Percentiles rank a stretch among this genome's conserved stretches.
Conservation (phyloP, 2,113 vertebrate genomes). For the Ageneiosus marmoratus region DNA sequence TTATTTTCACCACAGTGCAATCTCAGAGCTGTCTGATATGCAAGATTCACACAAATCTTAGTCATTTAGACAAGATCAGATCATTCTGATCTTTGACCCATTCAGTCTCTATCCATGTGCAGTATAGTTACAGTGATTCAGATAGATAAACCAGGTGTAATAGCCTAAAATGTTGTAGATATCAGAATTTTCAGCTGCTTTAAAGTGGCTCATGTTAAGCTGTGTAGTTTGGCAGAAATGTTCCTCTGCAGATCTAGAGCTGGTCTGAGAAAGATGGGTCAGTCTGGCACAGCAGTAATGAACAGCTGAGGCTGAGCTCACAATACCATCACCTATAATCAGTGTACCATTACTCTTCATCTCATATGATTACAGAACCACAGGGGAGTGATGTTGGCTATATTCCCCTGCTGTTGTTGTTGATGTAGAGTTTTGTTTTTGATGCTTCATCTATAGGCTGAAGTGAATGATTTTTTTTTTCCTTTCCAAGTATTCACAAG, state of each 20-base stretch:
- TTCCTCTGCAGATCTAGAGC: neutral
- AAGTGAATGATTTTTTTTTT: too few species aligned
- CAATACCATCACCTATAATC: constrained; percentile 4
- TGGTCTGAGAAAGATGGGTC: neutral
- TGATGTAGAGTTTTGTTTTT: neutral
- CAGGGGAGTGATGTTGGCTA: neutral
- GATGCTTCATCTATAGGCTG: too few species aligned
- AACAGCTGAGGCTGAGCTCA: constrained; percentile 29
- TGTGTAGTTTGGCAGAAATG: neutral
- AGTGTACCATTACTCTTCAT: neutral
- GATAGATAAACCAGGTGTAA: neutral
- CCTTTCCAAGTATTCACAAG: too few species aligned
- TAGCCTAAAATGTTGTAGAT: neutral
- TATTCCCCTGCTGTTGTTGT: neutral
- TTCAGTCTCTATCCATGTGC: neutral
- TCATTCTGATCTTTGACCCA: neutral
- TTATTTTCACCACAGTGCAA: constrained; percentile 14
- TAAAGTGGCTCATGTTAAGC: neutral
- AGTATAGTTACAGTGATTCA: neutral
- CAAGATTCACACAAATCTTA: constrained; percentile 7
- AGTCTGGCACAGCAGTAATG: constrained; percentile 36
- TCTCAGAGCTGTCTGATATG: constrained; percentile 28
- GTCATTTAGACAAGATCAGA: neutral
- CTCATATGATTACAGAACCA: constrained; percentile 9
- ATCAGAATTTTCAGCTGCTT: neutral